A percentile compares a stretch with the other conserved stretches of the same genome.
Conservation (phyloP, 2,888 invertebrate genomes). For the Abrostola tripartita region DNA sequence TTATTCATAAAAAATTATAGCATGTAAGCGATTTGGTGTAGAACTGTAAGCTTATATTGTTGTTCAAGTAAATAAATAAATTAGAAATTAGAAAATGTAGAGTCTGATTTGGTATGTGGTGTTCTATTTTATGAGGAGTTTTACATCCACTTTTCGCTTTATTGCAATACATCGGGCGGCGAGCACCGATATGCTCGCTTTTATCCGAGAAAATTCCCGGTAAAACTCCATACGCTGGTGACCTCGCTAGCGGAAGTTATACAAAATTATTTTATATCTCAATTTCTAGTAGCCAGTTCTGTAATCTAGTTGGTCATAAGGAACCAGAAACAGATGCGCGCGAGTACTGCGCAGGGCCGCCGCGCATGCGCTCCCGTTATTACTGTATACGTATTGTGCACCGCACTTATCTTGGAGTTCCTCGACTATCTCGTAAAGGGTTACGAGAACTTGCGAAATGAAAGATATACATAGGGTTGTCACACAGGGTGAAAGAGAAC, state of each 20-base stretch:
- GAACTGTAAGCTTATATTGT: no score
- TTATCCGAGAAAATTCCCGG: no score
- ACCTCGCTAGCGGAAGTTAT: not conserved
- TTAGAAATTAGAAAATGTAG: no score
- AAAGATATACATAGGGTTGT: conserved; percentile 38
- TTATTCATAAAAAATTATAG: no score
- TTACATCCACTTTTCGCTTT: no score
- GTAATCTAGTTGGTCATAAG: conserved; percentile 14
- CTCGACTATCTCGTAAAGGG: conserved; percentile 43
- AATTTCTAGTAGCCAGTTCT: conserved; percentile 1
- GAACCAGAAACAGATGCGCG: conserved; percentile 2
- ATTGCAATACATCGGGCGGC: no score
- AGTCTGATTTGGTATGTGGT: no score
- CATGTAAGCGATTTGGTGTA: no score
- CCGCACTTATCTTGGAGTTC: conserved; percentile 34
- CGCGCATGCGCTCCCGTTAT: conserved; percentile 8
- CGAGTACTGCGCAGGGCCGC: not conserved
- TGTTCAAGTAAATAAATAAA: no score
- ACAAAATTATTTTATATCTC: not conserved
- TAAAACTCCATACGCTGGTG: no score
- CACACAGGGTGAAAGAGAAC: not conserved
- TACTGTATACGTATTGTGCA: conserved; percentile 17
- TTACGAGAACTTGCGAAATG: conserved; percentile 47
- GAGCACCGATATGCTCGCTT: no score
- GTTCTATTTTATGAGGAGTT: no score